Percentiles rank a stretch among this genome's conserved stretches.
phyloP scores from a whole-genome alignment of 2,113 vertebrate species.

The Oxyura jamaicensis region DNA sequence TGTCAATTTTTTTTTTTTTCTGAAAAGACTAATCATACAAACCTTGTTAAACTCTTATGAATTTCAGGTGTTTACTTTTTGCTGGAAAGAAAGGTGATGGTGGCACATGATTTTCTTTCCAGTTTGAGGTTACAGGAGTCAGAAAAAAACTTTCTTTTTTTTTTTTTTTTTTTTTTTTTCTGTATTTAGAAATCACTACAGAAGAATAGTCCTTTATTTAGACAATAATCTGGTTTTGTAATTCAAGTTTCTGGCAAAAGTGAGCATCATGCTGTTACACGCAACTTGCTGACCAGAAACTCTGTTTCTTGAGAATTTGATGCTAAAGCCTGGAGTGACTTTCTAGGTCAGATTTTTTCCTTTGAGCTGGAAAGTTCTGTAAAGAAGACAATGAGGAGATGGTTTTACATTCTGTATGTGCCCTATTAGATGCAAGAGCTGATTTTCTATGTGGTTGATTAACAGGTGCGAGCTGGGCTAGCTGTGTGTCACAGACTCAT shows the following conservation, averaged over 20 bases:
- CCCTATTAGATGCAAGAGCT: background rate
- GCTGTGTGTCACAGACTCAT: background rate
- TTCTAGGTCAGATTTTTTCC: background rate
- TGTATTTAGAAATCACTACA: background rate
- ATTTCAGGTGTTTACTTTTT: background rate
- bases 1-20: background rate
- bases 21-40: background rate
- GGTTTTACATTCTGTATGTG: background rate
- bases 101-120: background rate
- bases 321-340: background rate
- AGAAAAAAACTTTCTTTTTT: background rate
- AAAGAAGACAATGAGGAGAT: background rate
- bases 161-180: background rate
- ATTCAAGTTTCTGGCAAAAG: background rate
- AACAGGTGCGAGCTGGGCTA: background rate
- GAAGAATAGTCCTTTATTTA: background rate
- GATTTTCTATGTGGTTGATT: background rate
- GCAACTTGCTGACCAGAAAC: background rate
- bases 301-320: background rate
- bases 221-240: background rate
- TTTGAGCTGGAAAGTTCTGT: background rate
- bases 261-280: rapidly evolving
- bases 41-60: background rate
- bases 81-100: background rate
- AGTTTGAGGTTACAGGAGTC: background rate